Percentiles rank a stretch among this genome's conserved stretches.
Conservation (phyloP, 2,888 invertebrate species). For the Prostheceraeus crozeri region DNA sequence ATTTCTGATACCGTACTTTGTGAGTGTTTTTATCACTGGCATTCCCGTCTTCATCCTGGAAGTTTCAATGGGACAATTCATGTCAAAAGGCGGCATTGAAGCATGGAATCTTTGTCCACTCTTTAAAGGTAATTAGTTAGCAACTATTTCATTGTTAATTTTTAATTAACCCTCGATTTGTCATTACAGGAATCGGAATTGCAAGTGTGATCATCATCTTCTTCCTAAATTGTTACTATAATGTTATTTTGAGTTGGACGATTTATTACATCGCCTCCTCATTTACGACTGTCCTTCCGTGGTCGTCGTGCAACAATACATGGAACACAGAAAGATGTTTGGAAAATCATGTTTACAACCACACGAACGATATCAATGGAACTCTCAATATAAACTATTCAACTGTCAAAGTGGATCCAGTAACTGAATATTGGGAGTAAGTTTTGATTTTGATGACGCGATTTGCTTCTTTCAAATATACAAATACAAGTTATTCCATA, state of each 20-base stretch:
- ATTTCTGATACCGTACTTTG: constrained; percentile 34
- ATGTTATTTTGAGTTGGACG: constrained; percentile 60
- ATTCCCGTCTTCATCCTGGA: constrained; percentile 33
- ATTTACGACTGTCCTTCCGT: constrained; percentile 58
- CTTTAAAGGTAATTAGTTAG: constrained; percentile 35
- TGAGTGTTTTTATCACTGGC: constrained; percentile 30
- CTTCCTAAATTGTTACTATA: constrained; percentile 61
- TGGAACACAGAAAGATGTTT: constrained; percentile 61
- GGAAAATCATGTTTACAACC: too few relatives aligned
- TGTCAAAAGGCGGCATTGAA: constrained; percentile 32
- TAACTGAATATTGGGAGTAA: constrained; percentile 61
- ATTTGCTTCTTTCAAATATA: too few relatives aligned
- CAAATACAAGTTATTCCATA: too few relatives aligned
- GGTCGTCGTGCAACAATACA: constrained; percentile 59
- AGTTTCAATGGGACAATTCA: constrained; percentile 33
- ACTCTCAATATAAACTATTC: not conserved
- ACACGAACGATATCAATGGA: constrained; percentile 39
- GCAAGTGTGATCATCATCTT: constrained; percentile 55
- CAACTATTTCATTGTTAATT: too few relatives aligned
- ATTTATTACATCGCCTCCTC: constrained; percentile 57
- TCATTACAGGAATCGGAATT: constrained; percentile 60
- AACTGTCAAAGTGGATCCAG: constrained; percentile 53
- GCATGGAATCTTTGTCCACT: constrained; percentile 35
- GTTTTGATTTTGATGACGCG: too few relatives aligned
- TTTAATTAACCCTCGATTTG: too few relatives aligned